Percentiles rank a stretch among this genome's conserved stretches.
Conservation (phyloP, 2,113 vertebrate genomes). For the Cairina moschata region DNA sequence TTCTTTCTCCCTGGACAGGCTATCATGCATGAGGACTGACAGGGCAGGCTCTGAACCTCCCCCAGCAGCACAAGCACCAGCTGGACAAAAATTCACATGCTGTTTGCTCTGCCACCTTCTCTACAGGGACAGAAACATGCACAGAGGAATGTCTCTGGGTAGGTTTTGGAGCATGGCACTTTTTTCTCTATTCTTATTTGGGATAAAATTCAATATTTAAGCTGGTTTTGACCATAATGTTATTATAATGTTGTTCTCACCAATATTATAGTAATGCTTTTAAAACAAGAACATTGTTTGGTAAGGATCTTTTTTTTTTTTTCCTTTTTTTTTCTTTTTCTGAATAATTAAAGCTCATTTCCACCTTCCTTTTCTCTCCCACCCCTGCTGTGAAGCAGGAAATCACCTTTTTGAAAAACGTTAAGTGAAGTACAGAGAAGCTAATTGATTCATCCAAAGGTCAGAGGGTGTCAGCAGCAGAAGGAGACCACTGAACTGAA, state of each 20-base stretch:
- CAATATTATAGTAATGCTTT: neutral
- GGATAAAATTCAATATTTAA: neutral
- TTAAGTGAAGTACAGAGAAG: slow-evolving; percentile 16
- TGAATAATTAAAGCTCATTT: neutral
- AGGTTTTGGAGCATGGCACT: neutral
- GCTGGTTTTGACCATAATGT: neutral
- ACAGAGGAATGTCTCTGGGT: neutral
- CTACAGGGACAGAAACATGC: accelerated
- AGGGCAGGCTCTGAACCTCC: accelerated
- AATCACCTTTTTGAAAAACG: slow-evolving; percentile 9
- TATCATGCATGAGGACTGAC: neutral
- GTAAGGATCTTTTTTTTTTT: neutral
- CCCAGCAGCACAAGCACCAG: accelerated
- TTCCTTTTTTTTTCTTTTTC: neutral
- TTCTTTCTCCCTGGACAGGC: neutral
- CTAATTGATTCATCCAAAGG: slow-evolving; percentile 14
- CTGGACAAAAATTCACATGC: neutral
- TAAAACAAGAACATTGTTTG: neutral
- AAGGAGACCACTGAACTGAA: neutral
- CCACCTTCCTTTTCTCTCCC: neutral
- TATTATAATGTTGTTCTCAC: neutral
- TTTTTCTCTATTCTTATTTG: neutral
- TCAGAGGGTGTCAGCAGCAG: neutral
- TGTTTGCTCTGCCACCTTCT: neutral
- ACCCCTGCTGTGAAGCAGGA: slow-evolving; percentile 46